Evolutionary conservation across 2,797 vertebrate genomes (phyloP).

Genomic region (Nyctibius grandis): DNA sequence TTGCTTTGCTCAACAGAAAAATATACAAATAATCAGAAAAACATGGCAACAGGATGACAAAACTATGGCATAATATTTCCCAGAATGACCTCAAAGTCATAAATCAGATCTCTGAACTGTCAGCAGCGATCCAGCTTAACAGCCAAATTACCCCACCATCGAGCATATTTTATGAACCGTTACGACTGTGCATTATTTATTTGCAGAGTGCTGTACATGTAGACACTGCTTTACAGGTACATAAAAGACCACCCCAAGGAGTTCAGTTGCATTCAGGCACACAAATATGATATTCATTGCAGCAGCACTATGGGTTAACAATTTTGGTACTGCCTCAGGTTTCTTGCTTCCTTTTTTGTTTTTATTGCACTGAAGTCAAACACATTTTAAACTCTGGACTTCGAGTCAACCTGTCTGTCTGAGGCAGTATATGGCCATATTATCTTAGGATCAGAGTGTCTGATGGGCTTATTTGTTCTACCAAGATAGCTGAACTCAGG

Average conservation of each 20-base stretch:
- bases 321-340: not conserved
- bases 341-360: conserved; percentile 25
- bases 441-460: not conserved
- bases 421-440: not conserved
- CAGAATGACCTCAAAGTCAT: conserved; percentile 40
- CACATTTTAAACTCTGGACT: conserved; percentile 1
- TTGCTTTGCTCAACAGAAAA: not conserved
- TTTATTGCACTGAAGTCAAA: conserved; percentile 33
- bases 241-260: conserved; percentile 30
- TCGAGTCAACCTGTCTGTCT: not conserved
- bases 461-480: not conserved
- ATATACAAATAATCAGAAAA: conserved; percentile 48
- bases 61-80: conserved; percentile 9
- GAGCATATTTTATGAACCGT: conserved; percentile 36
- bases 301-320: not conserved
- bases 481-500: not conserved
- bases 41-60: conserved; percentile 24
- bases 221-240: conserved; percentile 52
- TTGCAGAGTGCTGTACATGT: conserved; percentile 36
- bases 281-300: conserved; percentile 21
- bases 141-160: not conserved
- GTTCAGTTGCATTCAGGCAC: not conserved
- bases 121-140: not conserved
- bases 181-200: conserved; percentile 51
- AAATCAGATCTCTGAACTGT: conserved; percentile 22